Conservation (phyloP, 2,888 invertebrate species). For the Galerucella calmariensis region DNA sequence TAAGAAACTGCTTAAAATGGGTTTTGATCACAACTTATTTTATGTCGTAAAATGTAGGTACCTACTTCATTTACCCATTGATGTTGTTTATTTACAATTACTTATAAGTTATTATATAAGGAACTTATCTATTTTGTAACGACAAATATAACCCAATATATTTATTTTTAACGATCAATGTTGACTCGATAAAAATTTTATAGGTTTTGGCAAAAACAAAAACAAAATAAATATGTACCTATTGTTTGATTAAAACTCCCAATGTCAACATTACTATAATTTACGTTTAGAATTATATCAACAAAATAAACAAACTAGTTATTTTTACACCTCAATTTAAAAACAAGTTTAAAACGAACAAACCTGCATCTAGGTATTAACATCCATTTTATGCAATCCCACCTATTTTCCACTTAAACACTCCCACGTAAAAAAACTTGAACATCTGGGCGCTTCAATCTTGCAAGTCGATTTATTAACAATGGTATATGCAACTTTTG, state of each 20-base stretch:
- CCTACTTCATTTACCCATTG: no score
- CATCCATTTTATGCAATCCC: slow-evolving; percentile 16
- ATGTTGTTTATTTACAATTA: no score
- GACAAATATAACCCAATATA: no score
- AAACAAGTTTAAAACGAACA: slow-evolving; percentile 22
- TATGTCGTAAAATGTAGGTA: no score
- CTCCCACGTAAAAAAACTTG: slow-evolving; percentile 15
- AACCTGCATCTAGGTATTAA: slow-evolving; percentile 17
- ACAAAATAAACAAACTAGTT: slow-evolving; percentile 5
- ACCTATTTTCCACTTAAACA: slow-evolving; percentile 16
- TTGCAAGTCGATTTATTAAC: neutral
- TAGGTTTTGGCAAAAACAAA: no score
- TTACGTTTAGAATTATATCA: slow-evolving; percentile 3
- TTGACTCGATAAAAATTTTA: no score
- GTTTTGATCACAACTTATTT: no score
- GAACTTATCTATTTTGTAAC: no score
- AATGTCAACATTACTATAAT: neutral
- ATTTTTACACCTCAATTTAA: slow-evolving; percentile 16
- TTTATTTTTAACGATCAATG: no score
- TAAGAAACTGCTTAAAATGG: no score
- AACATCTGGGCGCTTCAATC: slow-evolving; percentile 19
- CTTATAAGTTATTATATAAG: no score
- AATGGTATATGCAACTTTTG: no score
- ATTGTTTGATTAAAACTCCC: neutral
- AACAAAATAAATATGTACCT: neutral